A percentile compares a stretch with the other conserved stretches of the same genome.
These are phyloP conservation scores for Nerophis lumbriciformis DNA, from an alignment of 2,113 vertebrate species.

Conservation along the genomic window DNA sequence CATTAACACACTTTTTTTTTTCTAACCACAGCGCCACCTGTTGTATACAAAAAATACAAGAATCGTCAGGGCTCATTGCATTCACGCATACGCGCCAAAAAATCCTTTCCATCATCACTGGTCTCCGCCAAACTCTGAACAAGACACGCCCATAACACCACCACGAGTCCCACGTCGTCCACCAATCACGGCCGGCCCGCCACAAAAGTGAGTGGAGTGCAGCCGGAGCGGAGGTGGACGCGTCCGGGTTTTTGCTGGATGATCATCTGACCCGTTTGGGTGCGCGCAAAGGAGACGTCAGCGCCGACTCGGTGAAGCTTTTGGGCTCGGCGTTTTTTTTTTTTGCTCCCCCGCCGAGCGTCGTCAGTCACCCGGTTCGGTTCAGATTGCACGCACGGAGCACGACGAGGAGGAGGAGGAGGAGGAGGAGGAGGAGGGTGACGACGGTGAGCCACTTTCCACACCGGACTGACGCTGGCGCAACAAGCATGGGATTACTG, in stretches of 20 bases:
- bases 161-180: neutral
- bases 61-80: too few species aligned
- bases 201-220: neutral
- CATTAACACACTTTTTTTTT: too few species aligned
- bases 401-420: slow-evolving; percentile 3
- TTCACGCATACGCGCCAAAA: too few species aligned
- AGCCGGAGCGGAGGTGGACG: slow-evolving; percentile 6
- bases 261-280: slow-evolving; percentile 18
- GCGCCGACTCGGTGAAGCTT: neutral
- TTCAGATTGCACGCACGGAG: slow-evolving; percentile 45
- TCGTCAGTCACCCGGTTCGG: slow-evolving; percentile 16
- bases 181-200: slow-evolving; percentile 8
- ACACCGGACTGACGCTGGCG: slow-evolving; percentile 53
- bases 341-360: slow-evolving; percentile 10
- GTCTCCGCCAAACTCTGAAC: slow-evolving; percentile 5
- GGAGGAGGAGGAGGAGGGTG: slow-evolving; percentile 30
- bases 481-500: slow-evolving; percentile 69
- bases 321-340: neutral
- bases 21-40: too few species aligned
- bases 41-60: too few species aligned
- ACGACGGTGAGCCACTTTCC: slow-evolving; percentile 45
- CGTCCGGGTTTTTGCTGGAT: neutral
- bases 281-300: slow-evolving; percentile 15
- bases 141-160: slow-evolving; percentile 7
- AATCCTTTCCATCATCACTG: too few species aligned